Evolutionary conservation across 2,113 vertebrate genomes (phyloP), one percentile per base, ranked within the genome.

Genomic region (Malurus melanocephalus): DNA sequence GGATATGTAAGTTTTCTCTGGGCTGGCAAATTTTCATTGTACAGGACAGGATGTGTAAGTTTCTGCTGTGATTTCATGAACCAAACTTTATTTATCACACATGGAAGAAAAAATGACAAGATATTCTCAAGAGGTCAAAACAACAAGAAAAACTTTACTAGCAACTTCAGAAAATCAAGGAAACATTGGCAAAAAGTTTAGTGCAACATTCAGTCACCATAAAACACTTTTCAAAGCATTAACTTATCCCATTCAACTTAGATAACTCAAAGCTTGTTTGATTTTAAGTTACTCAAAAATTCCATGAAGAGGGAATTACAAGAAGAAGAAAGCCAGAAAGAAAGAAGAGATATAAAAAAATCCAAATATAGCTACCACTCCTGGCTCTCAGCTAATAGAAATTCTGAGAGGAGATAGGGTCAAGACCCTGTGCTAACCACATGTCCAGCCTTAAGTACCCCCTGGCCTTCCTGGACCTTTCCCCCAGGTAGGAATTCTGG

Each of bases 251-350:
- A 61, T 61, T 75, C 27, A 20, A 40, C 35, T 26, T 75, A n/a
- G 21, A 27, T 49, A 40, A 46, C 0, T 1, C 32, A 28, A 60
- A 49, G 27, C 16, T 21, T 26, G 27, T 32, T 60, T 0, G 2
- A 40, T 74, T 74, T 60, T 24, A 75, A 49, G 21, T 49, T 60
- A 60, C 72, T 60, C 33, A 60, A 49, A 60, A 75, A 75, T 40
- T 60, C 45, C 12, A 40, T 33, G 45, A 60, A 60, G 72, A 49
- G 16, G 27, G 12, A 60, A 49, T 60, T 60, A 38, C 23, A 38
- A 48, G n/a, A 59, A 55, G 12, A 43, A 56, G 30, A 16, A 51
- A 8, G 4, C 27, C 24, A 43, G 40, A 38, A 38, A 38, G 27
- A 38, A 9, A 48, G 26, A 60, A 75, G 38, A 60, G 7, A 49